Evolutionary conservation across 23 tunicate genomes (phyloP).

Genomic region (Corella eumyota): DNA sequence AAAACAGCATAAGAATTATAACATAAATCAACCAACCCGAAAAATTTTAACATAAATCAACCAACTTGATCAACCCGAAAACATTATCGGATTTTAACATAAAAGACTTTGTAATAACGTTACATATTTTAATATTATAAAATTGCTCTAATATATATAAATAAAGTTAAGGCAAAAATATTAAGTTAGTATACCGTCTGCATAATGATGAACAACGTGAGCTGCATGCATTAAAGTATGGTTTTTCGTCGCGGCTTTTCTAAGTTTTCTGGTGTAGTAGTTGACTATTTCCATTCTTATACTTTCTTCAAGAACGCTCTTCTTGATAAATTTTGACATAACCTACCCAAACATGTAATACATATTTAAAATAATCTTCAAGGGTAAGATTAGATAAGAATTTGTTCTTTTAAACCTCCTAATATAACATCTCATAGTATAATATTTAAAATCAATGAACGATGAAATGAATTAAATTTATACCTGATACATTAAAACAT

Average conservation of each 20-base stretch:
- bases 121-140: too few species aligned
- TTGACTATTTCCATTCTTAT: constrained; percentile 38
- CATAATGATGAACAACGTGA: constrained; percentile 57
- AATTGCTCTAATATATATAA: too few species aligned
- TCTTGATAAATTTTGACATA: constrained; percentile 43
- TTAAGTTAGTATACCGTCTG: constrained; percentile 15
- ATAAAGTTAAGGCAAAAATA: not conserved
- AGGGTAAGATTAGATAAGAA: not conserved
- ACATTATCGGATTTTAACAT: too few species aligned
- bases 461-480: not conserved
- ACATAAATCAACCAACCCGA: too few species aligned
- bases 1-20: too few species aligned
- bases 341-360: constrained; percentile 13
- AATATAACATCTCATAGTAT: not conserved
- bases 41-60: too few species aligned
- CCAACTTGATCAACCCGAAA: too few species aligned
- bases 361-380: not conserved
- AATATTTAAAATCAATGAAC: not conserved
- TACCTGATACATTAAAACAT: constrained; percentile 47
- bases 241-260: constrained; percentile 29
- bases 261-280: constrained; percentile 44
- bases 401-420: not conserved
- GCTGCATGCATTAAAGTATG: constrained; percentile 27
- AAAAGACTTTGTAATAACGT: too few species aligned
- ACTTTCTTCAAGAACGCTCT: constrained; percentile 30